Evolutionary conservation across 1,140 invertebrate genomes (phyloP), one percentile per base, ranked within the genome.

Genomic region (Ostrea edulis): DNA sequence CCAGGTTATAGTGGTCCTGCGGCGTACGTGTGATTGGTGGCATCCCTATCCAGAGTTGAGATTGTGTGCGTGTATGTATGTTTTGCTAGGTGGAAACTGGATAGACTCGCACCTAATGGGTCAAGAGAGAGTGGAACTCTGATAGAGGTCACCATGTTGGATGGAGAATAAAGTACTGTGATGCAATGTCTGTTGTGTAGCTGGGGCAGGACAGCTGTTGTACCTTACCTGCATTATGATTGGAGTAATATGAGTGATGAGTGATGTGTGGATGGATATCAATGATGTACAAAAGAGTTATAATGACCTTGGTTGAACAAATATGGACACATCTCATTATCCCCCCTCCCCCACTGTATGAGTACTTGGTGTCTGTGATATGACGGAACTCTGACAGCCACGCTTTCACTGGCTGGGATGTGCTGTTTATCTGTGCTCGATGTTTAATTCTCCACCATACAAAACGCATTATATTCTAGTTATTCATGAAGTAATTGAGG

Each of bases 1-100:
- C 88, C 89, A 7, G 86, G 83, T 11, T 58, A 85, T 20, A 55
- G 77, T 25, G 86, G 84, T 17, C 86, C 89, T n/a, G 77, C 81
- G 0, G 53, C 77, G 7, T 87, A 62, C 22, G 86, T 87, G 54
- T 87, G 29, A 86, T 53, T 53, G 9, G 25, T 17, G 9, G 52
- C 12, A 22, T 4, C 5, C 35, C 25, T 77, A 12, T 35, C 14
- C 25, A 25, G 82, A 52, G 17, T 52, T 14, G 5, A n/a, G 44
- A 20, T 52, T 52, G 17, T 52, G 82, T 53, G n/a, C 8, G 35
- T 20, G 22, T 14, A n/a, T 11, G 22, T 25, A n/a, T 17, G 20
- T 29, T 7, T n/a, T 12, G 68, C 8, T 77, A n/a, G 22, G 5
- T 12, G 17, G 35, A 77, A n/a, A 12, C 12, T 12, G 35, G 22